Base-by-base conservation (phyloP, 2,888 invertebrate genomes). In the Macropis europaea region DNA sequence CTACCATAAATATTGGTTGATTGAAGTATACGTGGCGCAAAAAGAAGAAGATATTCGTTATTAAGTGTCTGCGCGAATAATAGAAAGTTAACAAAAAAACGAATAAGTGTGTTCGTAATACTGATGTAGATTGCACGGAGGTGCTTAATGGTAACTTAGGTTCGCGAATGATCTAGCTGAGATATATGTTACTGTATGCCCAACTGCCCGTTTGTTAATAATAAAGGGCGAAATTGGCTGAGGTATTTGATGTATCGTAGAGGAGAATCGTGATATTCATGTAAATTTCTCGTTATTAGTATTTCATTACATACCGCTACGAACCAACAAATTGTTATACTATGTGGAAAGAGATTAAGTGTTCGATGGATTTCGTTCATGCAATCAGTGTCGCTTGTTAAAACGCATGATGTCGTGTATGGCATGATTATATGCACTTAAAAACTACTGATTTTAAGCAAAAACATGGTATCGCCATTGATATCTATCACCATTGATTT, bases 31-130 rank as follows among this genome's bases (percentile, higher is more conserved):
- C 38, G 59, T 30, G 73, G 54, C 61, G 62, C 67, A 64, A 68
- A 56, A 57, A 56, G 28, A 34, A 64, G 59, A 52, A 62, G 68
- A 83, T 76, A 83, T 75, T 82, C 82, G 76, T 77, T 83, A 79
- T 84, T 78, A 86, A 88, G 86, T 89, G 88, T 88, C 88, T 88
- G 85, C 84, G 81, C 79, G 82, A 83, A 79, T 71, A 77, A 73
- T n/a, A n/a, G n/a, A 80, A 79, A 81, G 47, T 26, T 53, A 71
- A 72, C 62, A 74, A 70, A 69, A n/a, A 40, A 68, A 77, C 43
- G 60, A 64, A 72, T 62, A 73, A 43, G 79, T 72, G 75, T 74
- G 79, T 83, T 82, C 84, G 79, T 78, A 83, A 81, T 81, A 82
- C 79, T 79, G 82, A 82, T 71, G 68, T 76, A 79, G 76, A 76